phyloP scores from a whole-genome alignment of 2,113 vertebrate species.

The Physeter macrocephalus region DNA sequence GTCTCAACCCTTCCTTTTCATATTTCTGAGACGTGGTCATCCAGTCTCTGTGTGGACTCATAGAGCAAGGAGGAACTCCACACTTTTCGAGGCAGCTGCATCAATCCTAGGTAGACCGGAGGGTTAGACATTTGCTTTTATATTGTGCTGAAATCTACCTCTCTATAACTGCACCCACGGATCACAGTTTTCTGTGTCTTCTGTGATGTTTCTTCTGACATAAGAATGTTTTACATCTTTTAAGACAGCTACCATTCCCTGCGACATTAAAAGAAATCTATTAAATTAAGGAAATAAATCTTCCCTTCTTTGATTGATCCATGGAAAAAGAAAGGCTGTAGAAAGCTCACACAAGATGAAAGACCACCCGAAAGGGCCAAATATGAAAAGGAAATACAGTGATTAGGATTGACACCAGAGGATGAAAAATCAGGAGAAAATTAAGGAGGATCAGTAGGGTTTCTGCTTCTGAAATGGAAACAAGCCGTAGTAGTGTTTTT shows the following conservation, averaged over 20 bases:
- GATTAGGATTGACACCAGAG: background rate
- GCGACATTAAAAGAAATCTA: background rate
- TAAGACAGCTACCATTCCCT: background rate
- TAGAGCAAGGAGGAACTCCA: background rate
- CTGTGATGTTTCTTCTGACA: background rate
- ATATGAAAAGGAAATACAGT: background rate
- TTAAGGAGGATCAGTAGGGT: background rate
- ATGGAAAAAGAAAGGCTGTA: background rate
- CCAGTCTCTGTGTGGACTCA: background rate
- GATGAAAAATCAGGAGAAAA: background rate
- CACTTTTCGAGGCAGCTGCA: background rate
- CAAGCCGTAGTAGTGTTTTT: background rate
- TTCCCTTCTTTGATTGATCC: background rate
- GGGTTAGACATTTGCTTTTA: background rate
- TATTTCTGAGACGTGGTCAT: background rate
- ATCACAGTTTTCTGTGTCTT: background rate
- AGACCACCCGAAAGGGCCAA: background rate
- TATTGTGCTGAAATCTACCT: background rate
- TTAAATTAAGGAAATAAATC: background rate
- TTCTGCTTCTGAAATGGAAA: constrained; percentile 16
- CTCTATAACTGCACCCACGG: background rate
- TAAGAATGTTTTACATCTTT: background rate
- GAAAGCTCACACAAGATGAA: background rate
- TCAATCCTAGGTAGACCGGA: background rate
- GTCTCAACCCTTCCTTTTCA: background rate